phyloP scores from a whole-genome alignment of 1,140 invertebrate species.

The Conus ventricosus region DNA sequence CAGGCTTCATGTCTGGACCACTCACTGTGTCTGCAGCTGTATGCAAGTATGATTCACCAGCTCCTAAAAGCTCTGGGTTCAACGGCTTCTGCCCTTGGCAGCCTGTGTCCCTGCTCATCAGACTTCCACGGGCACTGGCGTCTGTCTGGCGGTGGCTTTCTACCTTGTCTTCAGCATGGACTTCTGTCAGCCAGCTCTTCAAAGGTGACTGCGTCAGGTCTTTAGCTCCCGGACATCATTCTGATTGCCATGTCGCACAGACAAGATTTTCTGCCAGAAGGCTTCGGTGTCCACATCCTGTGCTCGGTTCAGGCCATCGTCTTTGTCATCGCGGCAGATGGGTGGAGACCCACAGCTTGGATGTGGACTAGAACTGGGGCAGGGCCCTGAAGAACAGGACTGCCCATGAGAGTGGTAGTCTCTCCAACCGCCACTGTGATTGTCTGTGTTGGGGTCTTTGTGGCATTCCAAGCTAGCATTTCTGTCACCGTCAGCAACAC shows the following conservation, averaged over 20 bases:
- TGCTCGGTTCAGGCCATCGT: neutral
- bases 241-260: neutral
- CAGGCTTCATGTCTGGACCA: neutral
- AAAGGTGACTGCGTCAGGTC: neutral
- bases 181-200: neutral
- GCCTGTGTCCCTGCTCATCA: neutral
- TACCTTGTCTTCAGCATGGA: neutral
- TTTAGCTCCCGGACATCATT: neutral
- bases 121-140: neutral
- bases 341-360: neutral
- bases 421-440: neutral
- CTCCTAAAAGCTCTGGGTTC: neutral
- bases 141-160: neutral
- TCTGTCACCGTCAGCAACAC: too few species aligned
- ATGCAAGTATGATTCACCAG: neutral
- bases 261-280: constrained; percentile 7
- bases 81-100: neutral
- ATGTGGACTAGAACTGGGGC: neutral
- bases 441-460: neutral
- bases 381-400: neutral
- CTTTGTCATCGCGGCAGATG: neutral
- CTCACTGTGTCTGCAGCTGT: neutral
- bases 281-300: neutral
- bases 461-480: too few species aligned
- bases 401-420: neutral